Evolutionary conservation across 1,140 invertebrate species (phyloP), one percentile per base, ranked within the genome.

Genomic region (Drosophila watanabei): DNA sequence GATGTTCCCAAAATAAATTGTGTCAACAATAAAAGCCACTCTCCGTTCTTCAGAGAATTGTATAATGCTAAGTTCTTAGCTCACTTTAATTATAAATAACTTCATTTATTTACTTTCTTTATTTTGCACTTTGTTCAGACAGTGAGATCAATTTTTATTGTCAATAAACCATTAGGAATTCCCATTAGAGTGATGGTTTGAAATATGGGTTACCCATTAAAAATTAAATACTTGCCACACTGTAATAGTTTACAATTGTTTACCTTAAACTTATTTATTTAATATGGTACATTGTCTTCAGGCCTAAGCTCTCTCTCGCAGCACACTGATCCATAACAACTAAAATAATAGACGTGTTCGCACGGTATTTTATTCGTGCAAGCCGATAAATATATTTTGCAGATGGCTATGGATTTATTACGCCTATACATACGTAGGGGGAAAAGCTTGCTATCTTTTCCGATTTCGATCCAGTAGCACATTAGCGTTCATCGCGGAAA

Each of bases 391-490:
- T 57, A 51, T 46, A 24, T 57, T 24, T 57, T 68, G 68, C 64
- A 71, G 68, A 71, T 75, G 69, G 71, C 56, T 58, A 30, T 45
- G 37, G 35, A 33, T 58, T 64, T 64, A 64, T 62, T 72, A 37
- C 32, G 68, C 35, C 63, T 32, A 54, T 62, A 62, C 35, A 61
- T 20, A 30, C 18, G 28, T 24, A 18, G 30, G 24, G 64, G 54
- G 48, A 54, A 79, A 79, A 62, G 79, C 65, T 71, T 80, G 77
- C 59, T 79, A 79, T 79, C 66, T 79, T 62, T 54, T 48, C 49
- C 49, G 49, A 72, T 57, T 56, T 59, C 76, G 45, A 69, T 80
- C 76, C 76, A 79, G 60, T 80, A 73, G 46, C 62, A 75, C 32
- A 66, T 75, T 80, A 79, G 75, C 64, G 51, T 70, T 78, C 75